phyloP scores from a whole-genome alignment of 1,140 invertebrate species.

The Penaeus chinensis region DNA sequence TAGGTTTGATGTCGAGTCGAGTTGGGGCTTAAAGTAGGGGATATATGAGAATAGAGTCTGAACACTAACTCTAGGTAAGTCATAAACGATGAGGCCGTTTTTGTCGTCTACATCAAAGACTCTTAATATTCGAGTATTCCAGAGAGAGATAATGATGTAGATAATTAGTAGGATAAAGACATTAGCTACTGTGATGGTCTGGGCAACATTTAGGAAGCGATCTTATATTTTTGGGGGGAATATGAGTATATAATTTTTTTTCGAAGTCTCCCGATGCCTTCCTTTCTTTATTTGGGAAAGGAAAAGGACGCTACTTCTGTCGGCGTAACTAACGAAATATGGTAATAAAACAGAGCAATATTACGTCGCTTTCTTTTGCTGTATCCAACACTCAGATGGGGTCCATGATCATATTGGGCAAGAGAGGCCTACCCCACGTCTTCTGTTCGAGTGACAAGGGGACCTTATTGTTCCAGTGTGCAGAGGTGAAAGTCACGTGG shows the following conservation, averaged over 20 bases:
- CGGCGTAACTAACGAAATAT: conserved; percentile 25
- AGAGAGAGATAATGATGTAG: conserved; percentile 40
- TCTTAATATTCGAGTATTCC: conserved; percentile 8
- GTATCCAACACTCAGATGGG: conserved; percentile 37
- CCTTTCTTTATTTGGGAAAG: too few species aligned
- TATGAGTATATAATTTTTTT: too few species aligned
- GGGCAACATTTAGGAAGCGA: neutral
- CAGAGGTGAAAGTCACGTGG: conserved; percentile 2
- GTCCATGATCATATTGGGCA: conserved; percentile 32
- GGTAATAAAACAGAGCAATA: conserved; percentile 43
- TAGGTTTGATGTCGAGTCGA: too few species aligned
- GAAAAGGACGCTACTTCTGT: too few species aligned
- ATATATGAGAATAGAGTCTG: too few species aligned
- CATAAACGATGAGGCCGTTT: neutral
- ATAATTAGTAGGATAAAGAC: conserved; percentile 31
- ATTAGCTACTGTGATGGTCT: conserved; percentile 1
- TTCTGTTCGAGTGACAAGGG: neutral
- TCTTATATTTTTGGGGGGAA: too few species aligned
- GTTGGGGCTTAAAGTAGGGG: neutral
- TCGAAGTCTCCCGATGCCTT: too few species aligned
- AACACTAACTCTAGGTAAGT: too few species aligned
- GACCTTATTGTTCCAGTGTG: neutral
- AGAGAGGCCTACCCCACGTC: conserved; percentile 1
- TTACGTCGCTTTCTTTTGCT: conserved; percentile 39
- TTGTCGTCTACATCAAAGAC: conserved; percentile 30